Conservation (phyloP, 2,888 invertebrate genomes). For the Pandemis heparana region DNA sequence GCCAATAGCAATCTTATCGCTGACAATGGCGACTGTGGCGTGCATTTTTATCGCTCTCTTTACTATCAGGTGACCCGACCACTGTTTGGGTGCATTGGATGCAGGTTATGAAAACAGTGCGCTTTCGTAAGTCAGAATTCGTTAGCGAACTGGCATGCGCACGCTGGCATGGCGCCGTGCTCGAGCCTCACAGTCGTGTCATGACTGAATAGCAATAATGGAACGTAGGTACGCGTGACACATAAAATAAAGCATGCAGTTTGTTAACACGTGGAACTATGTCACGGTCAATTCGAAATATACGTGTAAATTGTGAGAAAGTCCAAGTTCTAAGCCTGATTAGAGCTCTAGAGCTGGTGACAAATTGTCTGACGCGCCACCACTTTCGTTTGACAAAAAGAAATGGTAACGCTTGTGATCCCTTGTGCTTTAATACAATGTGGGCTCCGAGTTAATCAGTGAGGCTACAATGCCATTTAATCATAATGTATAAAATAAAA, state of each 20-base stretch:
- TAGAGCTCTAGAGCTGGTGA: background rate
- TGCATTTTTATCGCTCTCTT: conserved; percentile 72
- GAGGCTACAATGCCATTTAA: too few species aligned
- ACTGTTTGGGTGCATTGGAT: conserved; percentile 59
- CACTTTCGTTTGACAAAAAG: background rate
- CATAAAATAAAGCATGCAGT: background rate
- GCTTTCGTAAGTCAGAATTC: conserved; percentile 46
- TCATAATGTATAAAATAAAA: too few species aligned
- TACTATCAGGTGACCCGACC: conserved; percentile 77
- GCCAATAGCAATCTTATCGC: conserved; percentile 59
- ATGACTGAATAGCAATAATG: conserved; percentile 4
- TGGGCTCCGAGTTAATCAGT: too few species aligned
- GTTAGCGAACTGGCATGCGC: background rate
- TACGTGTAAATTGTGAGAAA: background rate
- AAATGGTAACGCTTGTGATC: too few species aligned
- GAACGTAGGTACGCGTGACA: background rate
- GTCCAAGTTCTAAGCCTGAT: background rate
- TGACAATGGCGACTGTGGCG: conserved; percentile 63
- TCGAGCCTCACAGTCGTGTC: background rate
- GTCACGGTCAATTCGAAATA: background rate
- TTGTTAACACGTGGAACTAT: background rate
- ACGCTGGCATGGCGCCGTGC: background rate
- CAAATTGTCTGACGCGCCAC: too few species aligned
- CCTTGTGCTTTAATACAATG: too few species aligned
- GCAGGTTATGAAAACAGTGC: conserved; percentile 55